phyloP scores from a whole-genome alignment of 2,888 invertebrate species.

The Norana najaformis region DNA sequence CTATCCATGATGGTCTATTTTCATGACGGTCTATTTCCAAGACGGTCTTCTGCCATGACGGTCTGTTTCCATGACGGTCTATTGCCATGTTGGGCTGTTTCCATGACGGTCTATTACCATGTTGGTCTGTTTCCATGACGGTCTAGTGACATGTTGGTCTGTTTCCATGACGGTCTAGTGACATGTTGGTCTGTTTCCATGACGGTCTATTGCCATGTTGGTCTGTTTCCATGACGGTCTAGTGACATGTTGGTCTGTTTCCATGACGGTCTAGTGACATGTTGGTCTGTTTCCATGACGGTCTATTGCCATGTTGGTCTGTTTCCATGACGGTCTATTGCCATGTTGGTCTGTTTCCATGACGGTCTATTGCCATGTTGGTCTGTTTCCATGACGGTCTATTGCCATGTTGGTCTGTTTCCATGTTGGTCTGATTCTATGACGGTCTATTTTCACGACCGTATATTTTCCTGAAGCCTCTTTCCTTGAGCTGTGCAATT shows the following conservation, averaged over 20 bases:
- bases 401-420: too few relatives aligned
- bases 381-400: too few relatives aligned
- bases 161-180: background rate
- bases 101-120: background rate
- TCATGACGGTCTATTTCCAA: background rate
- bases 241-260: too few relatives aligned
- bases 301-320: too few relatives aligned
- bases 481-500: too few relatives aligned
- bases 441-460: background rate
- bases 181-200: background rate
- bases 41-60: background rate
- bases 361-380: too few relatives aligned
- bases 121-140: background rate
- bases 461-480: too few relatives aligned
- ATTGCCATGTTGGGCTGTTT: background rate
- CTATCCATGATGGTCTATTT: background rate
- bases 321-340: background rate
- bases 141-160: background rate
- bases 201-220: too few relatives aligned
- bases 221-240: too few relatives aligned
- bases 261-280: background rate
- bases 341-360: background rate
- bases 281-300: too few relatives aligned
- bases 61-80: background rate
- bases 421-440: too few relatives aligned